Evolutionary conservation across 2,888 invertebrate species (phyloP).

Genomic region (Drosophila paranaensis): DNA sequence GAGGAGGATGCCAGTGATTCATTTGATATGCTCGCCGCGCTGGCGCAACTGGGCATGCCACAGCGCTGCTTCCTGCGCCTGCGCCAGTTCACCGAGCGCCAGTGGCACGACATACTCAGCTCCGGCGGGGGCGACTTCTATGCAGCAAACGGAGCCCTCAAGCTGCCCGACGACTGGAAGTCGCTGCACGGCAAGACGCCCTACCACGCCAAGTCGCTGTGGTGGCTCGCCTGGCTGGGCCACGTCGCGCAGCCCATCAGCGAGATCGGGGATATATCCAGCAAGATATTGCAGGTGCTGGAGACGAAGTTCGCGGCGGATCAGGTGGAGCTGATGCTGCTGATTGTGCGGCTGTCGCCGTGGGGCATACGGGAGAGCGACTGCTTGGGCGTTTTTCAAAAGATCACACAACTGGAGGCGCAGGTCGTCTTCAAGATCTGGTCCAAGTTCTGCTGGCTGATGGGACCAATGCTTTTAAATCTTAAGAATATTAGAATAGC

Average conservation of each 20-base stretch:
- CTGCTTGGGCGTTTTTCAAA: slow-evolving; percentile 84
- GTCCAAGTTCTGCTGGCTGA: slow-evolving; percentile 85
- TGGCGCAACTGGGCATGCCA: slow-evolving; percentile 77
- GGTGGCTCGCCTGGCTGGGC: slow-evolving; percentile 88
- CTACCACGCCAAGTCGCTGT: slow-evolving; percentile 85
- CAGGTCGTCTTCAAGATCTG: slow-evolving; percentile 82
- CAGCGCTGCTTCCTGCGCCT: slow-evolving; percentile 81
- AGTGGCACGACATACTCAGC: slow-evolving; percentile 83
- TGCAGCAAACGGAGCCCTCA: slow-evolving; percentile 82
- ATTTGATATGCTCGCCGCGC: slow-evolving; percentile 70
- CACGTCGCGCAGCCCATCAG: slow-evolving; percentile 86
- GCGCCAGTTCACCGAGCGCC: slow-evolving; percentile 81
- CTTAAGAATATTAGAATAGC: slow-evolving; percentile 83
- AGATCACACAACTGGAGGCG: slow-evolving; percentile 81
- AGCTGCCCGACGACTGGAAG: slow-evolving; percentile 82
- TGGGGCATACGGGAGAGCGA: slow-evolving; percentile 93
- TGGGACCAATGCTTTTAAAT: slow-evolving; percentile 84
- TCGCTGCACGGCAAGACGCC: slow-evolving; percentile 81
- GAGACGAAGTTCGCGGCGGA: slow-evolving; percentile 89
- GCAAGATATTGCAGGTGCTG: slow-evolving; percentile 89
- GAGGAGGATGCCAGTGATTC: slow-evolving; percentile 49
- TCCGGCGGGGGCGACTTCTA: slow-evolving; percentile 83
- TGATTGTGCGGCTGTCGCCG: slow-evolving; percentile 90
- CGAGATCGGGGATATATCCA: slow-evolving; percentile 86
- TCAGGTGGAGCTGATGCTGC: slow-evolving; percentile 88